A percentile compares a stretch with the other conserved stretches of the same genome.
Evolutionary conservation across 1,140 invertebrate genomes (phyloP).

Genomic region (Drosophila ambigua): DNA sequence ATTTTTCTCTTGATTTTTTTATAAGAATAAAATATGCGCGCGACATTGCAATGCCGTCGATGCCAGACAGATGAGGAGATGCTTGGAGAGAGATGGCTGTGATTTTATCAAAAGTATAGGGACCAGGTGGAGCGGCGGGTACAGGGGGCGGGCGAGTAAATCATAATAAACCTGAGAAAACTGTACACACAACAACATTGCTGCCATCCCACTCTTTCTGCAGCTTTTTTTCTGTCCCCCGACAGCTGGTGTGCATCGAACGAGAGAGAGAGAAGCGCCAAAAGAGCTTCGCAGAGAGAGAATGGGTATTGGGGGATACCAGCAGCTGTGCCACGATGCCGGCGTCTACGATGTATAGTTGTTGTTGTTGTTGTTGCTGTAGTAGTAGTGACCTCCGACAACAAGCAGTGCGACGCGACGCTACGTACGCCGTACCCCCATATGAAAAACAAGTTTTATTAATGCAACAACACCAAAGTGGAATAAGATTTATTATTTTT

Average conservation of each 20-base stretch:
- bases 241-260: conserved; percentile 62
- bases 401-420: conserved; percentile 37
- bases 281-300: too few relatives aligned
- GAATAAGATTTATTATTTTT: conserved; percentile 68
- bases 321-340: conserved; percentile 59
- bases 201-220: conserved; percentile 7
- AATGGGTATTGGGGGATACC: background rate
- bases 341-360: conserved; percentile 51
- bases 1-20: conserved; percentile 16
- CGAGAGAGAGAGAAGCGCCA: conserved; percentile 15
- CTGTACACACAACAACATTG: conserved; percentile 57
- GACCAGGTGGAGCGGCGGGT: background rate
- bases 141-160: background rate
- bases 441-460: conserved; percentile 6
- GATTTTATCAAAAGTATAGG: conserved; percentile 10
- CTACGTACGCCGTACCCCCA: too few relatives aligned
- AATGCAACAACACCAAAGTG: conserved; percentile 16
- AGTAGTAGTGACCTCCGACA: conserved; percentile 74
- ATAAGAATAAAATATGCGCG: conserved; percentile 56
- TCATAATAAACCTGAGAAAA: conserved; percentile 68
- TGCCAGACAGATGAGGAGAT: conserved; percentile 28
- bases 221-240: background rate
- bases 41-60: conserved; percentile 62
- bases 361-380: conserved; percentile 41
- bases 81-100: background rate